phyloP scores from a whole-genome alignment of 2,797 vertebrate species.

The Vultur gryphus region DNA sequence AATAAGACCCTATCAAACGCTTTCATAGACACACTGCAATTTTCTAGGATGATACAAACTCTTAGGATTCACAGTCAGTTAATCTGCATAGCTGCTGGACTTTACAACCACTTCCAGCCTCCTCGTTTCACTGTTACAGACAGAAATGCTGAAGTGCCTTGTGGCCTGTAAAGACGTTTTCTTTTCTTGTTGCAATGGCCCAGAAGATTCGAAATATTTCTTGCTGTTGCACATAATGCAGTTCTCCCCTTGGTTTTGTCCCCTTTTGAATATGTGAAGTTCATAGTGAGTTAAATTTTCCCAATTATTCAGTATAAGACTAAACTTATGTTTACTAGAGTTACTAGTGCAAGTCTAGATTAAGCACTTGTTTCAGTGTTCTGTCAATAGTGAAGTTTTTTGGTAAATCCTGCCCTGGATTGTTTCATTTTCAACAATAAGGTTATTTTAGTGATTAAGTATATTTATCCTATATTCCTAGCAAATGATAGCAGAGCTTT shows the following conservation, averaged over 20 bases:
- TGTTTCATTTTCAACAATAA: background rate
- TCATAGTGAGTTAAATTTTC: background rate
- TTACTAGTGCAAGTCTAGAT: background rate
- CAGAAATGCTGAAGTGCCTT: background rate
- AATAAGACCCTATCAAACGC: background rate
- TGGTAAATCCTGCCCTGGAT: background rate
- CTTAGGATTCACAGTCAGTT: background rate
- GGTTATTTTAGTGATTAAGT: background rate
- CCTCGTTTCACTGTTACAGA: background rate
- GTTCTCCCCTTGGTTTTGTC: background rate
- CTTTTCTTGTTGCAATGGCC: background rate
- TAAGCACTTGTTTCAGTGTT: background rate
- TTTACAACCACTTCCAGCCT: background rate
- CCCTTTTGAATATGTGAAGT: background rate
- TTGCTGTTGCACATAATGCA: background rate
- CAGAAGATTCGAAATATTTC: background rate
- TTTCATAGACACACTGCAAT: background rate
- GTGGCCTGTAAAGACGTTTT: background rate
- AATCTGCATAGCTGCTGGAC: background rate
- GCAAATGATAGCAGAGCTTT: background rate
- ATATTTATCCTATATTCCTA: background rate
- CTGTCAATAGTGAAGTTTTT: background rate
- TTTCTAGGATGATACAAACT: background rate
- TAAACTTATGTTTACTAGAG: background rate
- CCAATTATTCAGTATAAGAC: background rate